Base-by-base conservation (phyloP, 2,888 invertebrate genomes). In the Zele albiditarsus region DNA sequence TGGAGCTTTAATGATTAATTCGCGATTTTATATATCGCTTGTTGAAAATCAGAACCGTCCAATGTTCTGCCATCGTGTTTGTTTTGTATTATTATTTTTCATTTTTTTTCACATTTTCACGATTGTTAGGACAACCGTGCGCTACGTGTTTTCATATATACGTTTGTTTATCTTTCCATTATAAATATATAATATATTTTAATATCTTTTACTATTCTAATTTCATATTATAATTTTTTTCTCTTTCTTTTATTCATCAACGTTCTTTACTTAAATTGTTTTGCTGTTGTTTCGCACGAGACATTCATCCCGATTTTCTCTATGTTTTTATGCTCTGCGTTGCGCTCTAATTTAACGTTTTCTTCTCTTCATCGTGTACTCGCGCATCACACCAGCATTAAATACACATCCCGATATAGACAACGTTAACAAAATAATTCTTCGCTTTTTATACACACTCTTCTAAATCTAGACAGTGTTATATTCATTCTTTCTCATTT, bases 371-470 rank as follows among this genome's bases (percentile, higher is more conserved):
- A 16, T n/a, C 31, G 27, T 69, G 57, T 53, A 14, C 23, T 53
- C 57, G 31, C 53, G 57, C 20, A 49, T 31, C 31, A 69, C 57
- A 69, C 57, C 68, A 69, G 70, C 78, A 75, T 79, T 78, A 75
- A 78, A 79, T 79, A 80, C 77, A 77, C 77, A 80, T 81, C 79
- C 78, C 79, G 77, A 81, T 82, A 82, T 82, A 81, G 80, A 82
- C 76, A 82, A 81, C 79, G 77, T 82, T 83, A 83, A 84, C 79
- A 84, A 84, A 84, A 84, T 84, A 84, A 83, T 78, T 82, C 77
- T 83, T 81, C 77, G 76, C 78, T 77, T 82, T 76, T 80, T 82
- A 78, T 79, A 81, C 57, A 60, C 58, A 46, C 67, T 80, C 67
- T 80, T 75, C 78, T 80, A 80, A 78, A 79, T 76, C 80, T 80